Base-by-base conservation (phyloP, 2,888 invertebrate species). In the Melieria omissa region DNA sequence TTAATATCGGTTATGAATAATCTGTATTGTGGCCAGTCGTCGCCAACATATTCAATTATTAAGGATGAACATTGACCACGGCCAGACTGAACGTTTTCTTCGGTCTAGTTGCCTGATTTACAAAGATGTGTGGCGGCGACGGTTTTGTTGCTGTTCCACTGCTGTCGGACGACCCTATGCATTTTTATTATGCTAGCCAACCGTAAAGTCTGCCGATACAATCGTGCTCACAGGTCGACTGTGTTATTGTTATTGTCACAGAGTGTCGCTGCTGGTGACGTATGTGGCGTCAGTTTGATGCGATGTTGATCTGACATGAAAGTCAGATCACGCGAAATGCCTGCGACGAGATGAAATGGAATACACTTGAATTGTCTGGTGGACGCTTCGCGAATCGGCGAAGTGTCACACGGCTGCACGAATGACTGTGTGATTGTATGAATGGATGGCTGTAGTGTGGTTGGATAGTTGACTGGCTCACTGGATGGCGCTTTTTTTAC, bases 271-370 rank as follows among this genome's bases (percentile, higher is more conserved):
- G 57, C 52, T 52, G 54, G 54, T 71, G 76, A 71, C 70, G 73
- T 74, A 71, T 75, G 68, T 71, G 75, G 73, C 76, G 75, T 73
- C 74, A 71, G 73, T 70, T 70, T 72, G 71, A 72, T 71, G 75
- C 70, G 70, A 66, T 72, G 64, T 65, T 49, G 42, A 65, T 65
- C 41, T 65, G 64, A 65, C 64, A 52, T 9, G 42, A 65, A 54
- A 65, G 52, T 65, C 64, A 29, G 29, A 29, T 29, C 29, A 65
- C 64, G 64, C 64, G 64, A 65, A 65, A 65, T 54, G 16, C 1
- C 46, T 29, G 29, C 29, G 29, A 29, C 29, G 29, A 29, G 29
- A 29, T 29, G 29, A 29, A 29, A 29, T 29, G 29, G 29, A 29
- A 29, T 3, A 29, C 29, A 29, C 29, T 29, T 29, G 29, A 29